Evolutionary conservation across 2,888 invertebrate species (phyloP).

Genomic region (Drosophila helvetica): DNA sequence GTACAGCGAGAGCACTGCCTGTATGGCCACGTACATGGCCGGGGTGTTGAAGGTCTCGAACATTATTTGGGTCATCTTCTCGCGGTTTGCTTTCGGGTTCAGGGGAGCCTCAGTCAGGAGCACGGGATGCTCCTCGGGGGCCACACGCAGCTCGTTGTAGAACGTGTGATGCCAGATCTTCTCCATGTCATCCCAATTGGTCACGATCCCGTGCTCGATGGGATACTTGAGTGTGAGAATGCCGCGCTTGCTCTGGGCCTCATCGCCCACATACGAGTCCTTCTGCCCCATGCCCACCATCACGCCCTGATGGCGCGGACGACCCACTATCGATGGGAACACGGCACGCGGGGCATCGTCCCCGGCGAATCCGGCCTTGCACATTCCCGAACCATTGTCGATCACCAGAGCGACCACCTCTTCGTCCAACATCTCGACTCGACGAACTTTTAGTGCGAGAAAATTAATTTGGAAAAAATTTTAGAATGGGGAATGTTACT

Average conservation of each 20-base stretch:
- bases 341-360: neutral
- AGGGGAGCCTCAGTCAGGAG: constrained; percentile 13
- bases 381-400: neutral
- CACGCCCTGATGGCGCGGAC: constrained; percentile 8
- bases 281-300: constrained; percentile 23
- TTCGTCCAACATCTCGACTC: neutral
- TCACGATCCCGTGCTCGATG: constrained; percentile 14
- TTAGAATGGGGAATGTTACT: too few relatives aligned
- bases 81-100: constrained; percentile 14
- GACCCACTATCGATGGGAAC: constrained; percentile 1
- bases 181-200: constrained; percentile 20
- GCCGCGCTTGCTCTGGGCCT: constrained; percentile 15
- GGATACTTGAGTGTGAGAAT: constrained; percentile 15
- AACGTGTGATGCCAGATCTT: constrained; percentile 20
- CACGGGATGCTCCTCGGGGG: constrained; percentile 15
- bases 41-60: constrained; percentile 13
- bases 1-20: constrained; percentile 17
- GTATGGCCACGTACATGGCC: constrained; percentile 19
- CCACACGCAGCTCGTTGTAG: constrained; percentile 13
- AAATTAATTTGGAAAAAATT: neutral
- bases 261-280: constrained; percentile 16
- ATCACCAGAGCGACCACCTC: neutral
- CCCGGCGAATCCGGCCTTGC: neutral
- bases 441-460: neutral
- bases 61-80: constrained; percentile 22